Base-by-base conservation (phyloP, 2,797 vertebrate genomes). In the Chanos chanos region DNA sequence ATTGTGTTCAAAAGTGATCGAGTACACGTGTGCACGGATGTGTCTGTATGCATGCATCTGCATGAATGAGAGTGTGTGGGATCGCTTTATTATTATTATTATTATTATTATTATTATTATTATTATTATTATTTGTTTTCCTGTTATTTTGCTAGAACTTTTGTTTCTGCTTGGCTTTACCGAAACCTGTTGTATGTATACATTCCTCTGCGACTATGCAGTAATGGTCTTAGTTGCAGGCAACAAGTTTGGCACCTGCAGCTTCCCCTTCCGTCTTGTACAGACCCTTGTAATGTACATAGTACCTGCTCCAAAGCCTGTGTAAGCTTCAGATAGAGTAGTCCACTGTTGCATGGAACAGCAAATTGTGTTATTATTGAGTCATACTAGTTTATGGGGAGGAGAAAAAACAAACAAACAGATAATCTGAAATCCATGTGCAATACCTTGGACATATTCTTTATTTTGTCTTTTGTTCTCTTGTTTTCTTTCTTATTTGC, bases 271-370 rank as follows among this genome's bases (percentile, higher is more conserved):
- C 88, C 87, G 87, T 91, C 90, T 91, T 70, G 90, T 78, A 72
- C 91, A 91, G 89, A 87, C 85, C 83, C 87, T 83, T 90, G 87
- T n/a, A 86, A 88, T 93, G 91, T 93, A 92, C 87, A 92, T 92
- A 92, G 27, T 65, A 58, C 71, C 55, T 21, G 41, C 60, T 74
- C 68, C 64, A 64, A 70, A 88, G 91, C 91, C 90, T 91, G 90
- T 92, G 91, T 90, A 91, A 86, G 90, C 87, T 89, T 89, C 90
- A 80, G 87, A 89, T 91, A 89, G 85, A 91, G 83, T 84, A 89
- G 89, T 91, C 87, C 90, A 85, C 85, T 89, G 89, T 89, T 91
- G 91, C 91, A 93, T 93, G 92, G 88, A 90, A 85, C 89, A 88
- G 84, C 89, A 84, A 90, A 90, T 83, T 87, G 88, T 66, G 53